Evolutionary conservation across 2,888 invertebrate genomes (phyloP).

Genomic region (Gandaritis pyraliata): DNA sequence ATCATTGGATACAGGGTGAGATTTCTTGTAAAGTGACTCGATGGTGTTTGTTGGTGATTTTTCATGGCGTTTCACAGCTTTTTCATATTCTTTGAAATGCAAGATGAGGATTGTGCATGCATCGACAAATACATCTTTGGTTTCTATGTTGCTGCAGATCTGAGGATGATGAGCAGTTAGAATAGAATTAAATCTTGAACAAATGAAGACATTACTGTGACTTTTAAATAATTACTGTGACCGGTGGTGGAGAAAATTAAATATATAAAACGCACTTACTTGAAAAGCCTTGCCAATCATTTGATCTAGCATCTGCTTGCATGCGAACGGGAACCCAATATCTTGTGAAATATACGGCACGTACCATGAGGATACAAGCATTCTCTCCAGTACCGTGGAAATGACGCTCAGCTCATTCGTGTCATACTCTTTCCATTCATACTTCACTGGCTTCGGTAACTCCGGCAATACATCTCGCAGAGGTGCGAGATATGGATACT

Average conservation of each 20-base stretch:
- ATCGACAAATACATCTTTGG: conserved; percentile 74
- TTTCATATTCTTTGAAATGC: conserved; percentile 87
- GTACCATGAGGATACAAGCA: conserved; percentile 79
- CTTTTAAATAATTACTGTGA: no score
- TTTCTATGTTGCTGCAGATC: conserved; percentile 77
- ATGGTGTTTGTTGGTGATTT: conserved; percentile 70
- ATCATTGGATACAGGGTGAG: conserved; percentile 63
- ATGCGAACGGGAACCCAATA: conserved; percentile 79
- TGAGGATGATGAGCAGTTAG: conserved; percentile 41
- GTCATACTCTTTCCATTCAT: conserved; percentile 68
- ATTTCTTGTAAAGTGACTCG: conserved; percentile 79
- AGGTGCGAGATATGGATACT: conserved; percentile 60
- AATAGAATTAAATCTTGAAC: not conserved
- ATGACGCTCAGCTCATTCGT: conserved; percentile 77
- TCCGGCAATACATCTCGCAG: conserved; percentile 55
- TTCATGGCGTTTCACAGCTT: conserved; percentile 84
- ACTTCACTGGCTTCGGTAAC: conserved; percentile 39
- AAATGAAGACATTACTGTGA: no score
- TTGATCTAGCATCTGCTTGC: conserved; percentile 80
- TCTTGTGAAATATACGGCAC: conserved; percentile 76
- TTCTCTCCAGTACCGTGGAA: conserved; percentile 74
- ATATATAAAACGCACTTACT: conserved; percentile 52
- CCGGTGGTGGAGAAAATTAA: no score
- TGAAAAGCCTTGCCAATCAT: conserved; percentile 77
- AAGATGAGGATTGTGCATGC: conserved; percentile 81